Conservation (phyloP, 1,140 invertebrate genomes). For the Steinernema khuongi region DNA sequence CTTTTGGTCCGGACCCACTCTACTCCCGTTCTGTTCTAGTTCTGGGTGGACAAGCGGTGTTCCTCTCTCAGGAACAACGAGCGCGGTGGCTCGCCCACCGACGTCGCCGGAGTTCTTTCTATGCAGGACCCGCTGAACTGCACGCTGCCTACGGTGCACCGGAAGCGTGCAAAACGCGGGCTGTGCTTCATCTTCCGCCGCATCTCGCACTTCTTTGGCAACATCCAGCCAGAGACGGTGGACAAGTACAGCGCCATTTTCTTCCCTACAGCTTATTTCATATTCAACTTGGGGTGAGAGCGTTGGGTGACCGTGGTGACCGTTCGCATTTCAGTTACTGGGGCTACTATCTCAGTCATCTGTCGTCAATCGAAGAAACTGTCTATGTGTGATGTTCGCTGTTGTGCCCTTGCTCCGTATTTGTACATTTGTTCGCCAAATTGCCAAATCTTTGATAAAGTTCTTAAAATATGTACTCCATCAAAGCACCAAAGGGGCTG, state of each 20-base stretch:
- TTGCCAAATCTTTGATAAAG: not conserved
- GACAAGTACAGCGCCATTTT: conserved; percentile 55
- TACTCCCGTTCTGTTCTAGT: conserved; percentile 24
- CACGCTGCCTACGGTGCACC: conserved; percentile 4
- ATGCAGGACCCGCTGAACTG: conserved; percentile 16
- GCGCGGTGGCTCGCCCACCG: conserved; percentile 18
- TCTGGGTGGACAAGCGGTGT: conserved; percentile 39
- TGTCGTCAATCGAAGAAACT: conserved; percentile 37
- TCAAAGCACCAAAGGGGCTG: too few species aligned
- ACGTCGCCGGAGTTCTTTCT: conserved; percentile 11
- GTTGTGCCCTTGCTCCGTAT: not conserved
- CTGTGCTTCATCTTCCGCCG: conserved; percentile 12
- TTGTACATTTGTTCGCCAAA: not conserved
- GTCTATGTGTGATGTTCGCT: conserved; percentile 28
- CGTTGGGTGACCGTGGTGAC: not conserved
- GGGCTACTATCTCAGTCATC: conserved; percentile 50
- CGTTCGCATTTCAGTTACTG: conserved; percentile 44
- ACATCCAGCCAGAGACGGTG: conserved; percentile 38
- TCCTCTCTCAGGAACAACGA: conserved; percentile 29
- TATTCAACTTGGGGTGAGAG: conserved; percentile 51
- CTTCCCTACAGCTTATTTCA: conserved; percentile 57
- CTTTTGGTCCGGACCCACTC: not conserved
- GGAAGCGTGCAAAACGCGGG: not conserved
- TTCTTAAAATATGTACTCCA: not conserved
- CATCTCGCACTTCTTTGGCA: conserved; percentile 19